These are phyloP conservation scores for Nylanderia fulva DNA, from an alignment of 1,140 invertebrate species.

Conservation along the genomic window DNA sequence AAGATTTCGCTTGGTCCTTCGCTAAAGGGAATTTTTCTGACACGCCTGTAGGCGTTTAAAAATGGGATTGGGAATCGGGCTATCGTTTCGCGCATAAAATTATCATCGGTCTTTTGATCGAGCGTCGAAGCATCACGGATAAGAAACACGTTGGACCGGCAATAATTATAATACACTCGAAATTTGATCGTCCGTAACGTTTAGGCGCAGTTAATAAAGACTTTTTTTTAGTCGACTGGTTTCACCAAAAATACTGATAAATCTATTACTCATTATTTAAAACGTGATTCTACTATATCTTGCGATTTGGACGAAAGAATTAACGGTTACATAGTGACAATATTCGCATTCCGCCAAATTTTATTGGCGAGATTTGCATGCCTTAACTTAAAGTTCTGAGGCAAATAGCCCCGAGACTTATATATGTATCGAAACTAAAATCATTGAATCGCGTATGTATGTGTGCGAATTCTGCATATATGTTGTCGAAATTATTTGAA, in stretches of 20 bases:
- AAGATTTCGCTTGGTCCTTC: background rate
- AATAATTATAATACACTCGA: constrained; percentile 47
- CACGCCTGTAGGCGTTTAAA: constrained; percentile 48
- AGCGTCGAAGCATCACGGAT: background rate
- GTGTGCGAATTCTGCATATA: constrained; percentile 3
- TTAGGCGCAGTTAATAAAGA: constrained; percentile 49
- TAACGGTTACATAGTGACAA: constrained; percentile 33
- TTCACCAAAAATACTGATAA: constrained; percentile 51
- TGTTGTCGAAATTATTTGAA: background rate
- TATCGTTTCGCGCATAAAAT: constrained; percentile 62
- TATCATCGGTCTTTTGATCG: constrained; percentile 48
- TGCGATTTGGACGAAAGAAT: constrained; percentile 47
- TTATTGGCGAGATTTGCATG: constrained; percentile 55
- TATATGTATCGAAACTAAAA: constrained; percentile 1
- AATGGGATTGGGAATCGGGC: constrained; percentile 20
- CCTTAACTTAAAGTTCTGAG: background rate
- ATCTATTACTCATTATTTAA: constrained; percentile 64
- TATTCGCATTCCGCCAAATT: constrained; percentile 38
- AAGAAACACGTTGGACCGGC: constrained; percentile 16
- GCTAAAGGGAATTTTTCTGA: background rate
- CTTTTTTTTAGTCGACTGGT: constrained; percentile 54
- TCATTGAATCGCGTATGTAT: background rate
- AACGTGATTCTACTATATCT: constrained; percentile 6
- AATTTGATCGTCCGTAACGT: constrained; percentile 20
- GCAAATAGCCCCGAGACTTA: background rate